A percentile compares a stretch with the other conserved stretches of the same genome.
Conservation (phyloP, 2,113 vertebrate genomes). For the Sminthopsis crassicaudata region DNA sequence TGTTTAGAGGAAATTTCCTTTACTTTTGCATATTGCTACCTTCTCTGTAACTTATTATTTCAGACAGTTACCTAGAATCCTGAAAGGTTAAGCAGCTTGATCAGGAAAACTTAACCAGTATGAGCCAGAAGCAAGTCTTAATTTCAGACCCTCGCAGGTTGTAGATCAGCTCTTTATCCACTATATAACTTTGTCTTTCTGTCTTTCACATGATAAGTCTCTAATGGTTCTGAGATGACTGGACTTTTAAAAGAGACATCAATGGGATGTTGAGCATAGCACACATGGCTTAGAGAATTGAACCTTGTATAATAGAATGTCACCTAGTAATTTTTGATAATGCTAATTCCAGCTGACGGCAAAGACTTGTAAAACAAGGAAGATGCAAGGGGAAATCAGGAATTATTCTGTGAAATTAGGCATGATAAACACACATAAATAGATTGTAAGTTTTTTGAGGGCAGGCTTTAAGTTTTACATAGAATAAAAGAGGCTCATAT, state of each 20-base stretch:
- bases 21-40: background rate
- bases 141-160: background rate
- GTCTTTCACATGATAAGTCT: background rate
- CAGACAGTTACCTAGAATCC: background rate
- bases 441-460: too few species aligned
- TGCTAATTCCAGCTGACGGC: too few species aligned
- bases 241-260: background rate
- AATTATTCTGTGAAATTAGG: too few species aligned
- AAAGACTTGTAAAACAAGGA: too few species aligned
- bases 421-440: too few species aligned
- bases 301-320: background rate
- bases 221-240: background rate
- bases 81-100: too few species aligned
- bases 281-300: background rate
- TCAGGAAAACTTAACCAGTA: too few species aligned
- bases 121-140: background rate
- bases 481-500: too few species aligned
- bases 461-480: too few species aligned
- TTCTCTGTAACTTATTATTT: background rate
- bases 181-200: background rate
- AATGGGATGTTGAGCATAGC: background rate
- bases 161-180: background rate
- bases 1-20: background rate
- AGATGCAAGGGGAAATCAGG: too few species aligned
- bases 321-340: too few species aligned